Percentiles rank a stretch among this genome's conserved stretches.
These are phyloP conservation scores for Julus scandinavius DNA, from an alignment of 2,888 invertebrate species.

Conservation along the genomic window DNA sequence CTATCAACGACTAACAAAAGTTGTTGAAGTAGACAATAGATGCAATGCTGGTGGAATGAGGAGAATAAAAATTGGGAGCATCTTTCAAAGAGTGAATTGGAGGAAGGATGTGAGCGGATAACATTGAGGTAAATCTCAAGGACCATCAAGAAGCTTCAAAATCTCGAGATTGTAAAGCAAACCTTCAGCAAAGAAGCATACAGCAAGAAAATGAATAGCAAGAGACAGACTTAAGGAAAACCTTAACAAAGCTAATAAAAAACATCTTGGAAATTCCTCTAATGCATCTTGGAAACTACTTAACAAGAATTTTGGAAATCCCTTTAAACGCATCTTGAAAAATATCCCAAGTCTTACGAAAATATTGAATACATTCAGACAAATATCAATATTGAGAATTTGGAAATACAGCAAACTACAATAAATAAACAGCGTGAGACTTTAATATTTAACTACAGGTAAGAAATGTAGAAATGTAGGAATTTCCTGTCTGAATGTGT, in stretches of 20 bases:
- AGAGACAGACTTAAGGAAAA: not conserved
- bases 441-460: too few species aligned
- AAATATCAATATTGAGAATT: too few species aligned
- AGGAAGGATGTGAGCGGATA: not conserved
- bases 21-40: not conserved
- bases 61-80: not conserved
- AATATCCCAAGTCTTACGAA: too few species aligned
- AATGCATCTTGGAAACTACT: not conserved
- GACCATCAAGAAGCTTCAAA: not conserved
- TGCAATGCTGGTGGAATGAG: not conserved
- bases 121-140: not conserved
- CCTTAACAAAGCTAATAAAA: not conserved
- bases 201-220: too few species aligned
- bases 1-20: not conserved
- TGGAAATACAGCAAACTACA: too few species aligned
- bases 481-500: too few species aligned
- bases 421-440: too few species aligned
- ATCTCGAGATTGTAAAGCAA: not conserved
- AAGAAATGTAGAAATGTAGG: too few species aligned
- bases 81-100: not conserved
- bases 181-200: not conserved
- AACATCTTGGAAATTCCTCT: not conserved
- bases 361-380: too few species aligned
- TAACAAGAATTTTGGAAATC: not conserved
- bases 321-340: too few species aligned